Conservation (phyloP, 2,797 vertebrate species). For the Carduelis carduelis region DNA sequence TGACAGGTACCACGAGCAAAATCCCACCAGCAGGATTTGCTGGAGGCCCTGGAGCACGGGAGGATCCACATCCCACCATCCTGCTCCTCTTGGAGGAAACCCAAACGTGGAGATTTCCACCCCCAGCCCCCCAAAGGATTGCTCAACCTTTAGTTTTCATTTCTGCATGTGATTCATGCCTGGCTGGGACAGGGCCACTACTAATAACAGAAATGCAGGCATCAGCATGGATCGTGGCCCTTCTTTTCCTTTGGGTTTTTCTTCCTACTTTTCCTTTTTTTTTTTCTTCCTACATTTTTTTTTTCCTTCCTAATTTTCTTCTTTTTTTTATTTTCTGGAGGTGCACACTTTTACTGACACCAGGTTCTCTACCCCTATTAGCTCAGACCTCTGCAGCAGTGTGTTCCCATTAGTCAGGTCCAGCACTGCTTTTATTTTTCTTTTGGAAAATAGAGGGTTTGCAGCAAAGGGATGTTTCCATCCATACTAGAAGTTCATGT, state of each 20-base stretch:
- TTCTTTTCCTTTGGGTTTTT: background rate
- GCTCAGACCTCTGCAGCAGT: background rate
- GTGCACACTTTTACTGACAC: background rate
- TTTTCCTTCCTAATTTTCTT: background rate
- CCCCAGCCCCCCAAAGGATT: background rate
- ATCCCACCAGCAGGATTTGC: background rate
- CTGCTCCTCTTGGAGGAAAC: constrained; percentile 7
- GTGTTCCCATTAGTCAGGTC: background rate
- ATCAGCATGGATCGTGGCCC: constrained; percentile 24
- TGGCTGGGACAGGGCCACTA: constrained; percentile 51
- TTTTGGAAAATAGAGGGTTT: background rate
- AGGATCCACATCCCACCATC: background rate
- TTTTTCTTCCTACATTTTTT: background rate
- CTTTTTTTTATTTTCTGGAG: background rate
- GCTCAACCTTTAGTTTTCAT: constrained; percentile 2
- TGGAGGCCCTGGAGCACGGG: background rate
- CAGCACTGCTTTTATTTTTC: background rate
- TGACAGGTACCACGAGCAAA: background rate
- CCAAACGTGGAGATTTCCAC: background rate
- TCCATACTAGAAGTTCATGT: background rate
- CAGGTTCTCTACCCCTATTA: background rate
- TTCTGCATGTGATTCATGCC: constrained; percentile 18
- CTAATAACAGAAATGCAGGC: constrained; percentile 56
- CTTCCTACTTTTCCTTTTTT: background rate
- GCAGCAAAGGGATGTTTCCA: background rate